Conservation (phyloP, 2,113 vertebrate genomes). For the Menidia beryllina region DNA sequence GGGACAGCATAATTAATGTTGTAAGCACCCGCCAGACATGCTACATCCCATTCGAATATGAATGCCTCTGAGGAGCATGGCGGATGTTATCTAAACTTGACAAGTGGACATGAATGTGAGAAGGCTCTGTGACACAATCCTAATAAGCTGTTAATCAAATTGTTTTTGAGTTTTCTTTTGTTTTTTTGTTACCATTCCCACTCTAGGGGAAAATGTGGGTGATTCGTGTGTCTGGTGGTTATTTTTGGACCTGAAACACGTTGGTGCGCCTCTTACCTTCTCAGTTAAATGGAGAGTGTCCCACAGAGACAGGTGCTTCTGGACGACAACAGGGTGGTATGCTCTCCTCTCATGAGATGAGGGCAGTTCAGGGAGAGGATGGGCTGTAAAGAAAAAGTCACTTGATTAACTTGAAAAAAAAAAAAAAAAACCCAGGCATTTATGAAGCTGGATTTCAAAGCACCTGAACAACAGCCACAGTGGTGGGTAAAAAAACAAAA, state of each 20-base stretch:
- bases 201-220: too few species aligned
- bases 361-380: slow-evolving; percentile 71
- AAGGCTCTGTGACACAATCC: slow-evolving; percentile 1
- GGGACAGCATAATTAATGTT: slow-evolving; percentile 70
- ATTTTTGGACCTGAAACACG: too few species aligned
- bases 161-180: background rate
- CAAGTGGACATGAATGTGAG: slow-evolving; percentile 24
- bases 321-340: slow-evolving; percentile 68
- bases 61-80: slow-evolving; percentile 38
- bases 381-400: slow-evolving; percentile 54
- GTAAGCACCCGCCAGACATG: slow-evolving; percentile 52
- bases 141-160: slow-evolving; percentile 5
- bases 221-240: too few species aligned
- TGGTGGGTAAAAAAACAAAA: too few species aligned
- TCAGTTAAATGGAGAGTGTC: slow-evolving; percentile 81
- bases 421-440: slow-evolving; percentile 1
- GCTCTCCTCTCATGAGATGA: slow-evolving; percentile 39
- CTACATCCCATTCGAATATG: slow-evolving; percentile 62
- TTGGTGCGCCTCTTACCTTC: too few species aligned
- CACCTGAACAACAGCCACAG: too few species aligned
- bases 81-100: slow-evolving; percentile 31
- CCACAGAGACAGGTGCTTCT: slow-evolving; percentile 89
- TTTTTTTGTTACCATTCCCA: background rate
- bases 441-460: too few species aligned
- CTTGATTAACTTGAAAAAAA: too few species aligned